Evolutionary conservation across 1,140 invertebrate genomes (phyloP), one percentile per base, ranked within the genome.

Genomic region (Pteromalus puparum): DNA sequence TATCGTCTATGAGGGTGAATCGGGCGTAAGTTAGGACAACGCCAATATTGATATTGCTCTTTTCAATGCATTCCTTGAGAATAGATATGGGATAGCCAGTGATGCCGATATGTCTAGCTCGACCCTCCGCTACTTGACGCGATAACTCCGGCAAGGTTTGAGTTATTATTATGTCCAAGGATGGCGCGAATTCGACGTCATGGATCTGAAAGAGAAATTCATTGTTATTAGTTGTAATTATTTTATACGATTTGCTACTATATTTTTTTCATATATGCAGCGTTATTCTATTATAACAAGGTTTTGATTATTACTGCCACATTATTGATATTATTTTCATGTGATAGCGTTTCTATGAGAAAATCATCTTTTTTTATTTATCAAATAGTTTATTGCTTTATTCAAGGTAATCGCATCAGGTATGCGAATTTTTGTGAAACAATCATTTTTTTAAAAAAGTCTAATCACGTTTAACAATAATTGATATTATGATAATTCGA

Each of bases 181-280:
- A 95, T n/a, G 95, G 94, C 2, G 97, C 96, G 92, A 98, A 99
- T 90, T 99, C 98, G 74, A 97, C 94, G 89, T 99, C 98, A 89
- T 99, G 98, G 46, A 98, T 94, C 97, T 99, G 91, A n/a, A 61
- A 86, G 24, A 24, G 18, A 70, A 68, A 76, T 81, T 76, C 28
- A 21, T 7, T 42, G 26, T 53, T 26, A 48, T 38, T 21, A 74
- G 30, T 42, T 15, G 30, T 0, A 74, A 42, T 42, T 73, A 30
- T 34, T 73, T 42, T n/a, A 21, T 61, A 61, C n/a, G n/a, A n/a
- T n/a, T n/a, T n/a, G n/a, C n/a, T n/a, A n/a, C 13, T 61, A 61
- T 61, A 53, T 15, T 53, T 53, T 53, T 53, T 18, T 53, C 48
- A n/a, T n/a, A n/a, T 18, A 53, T 53, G 13, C 4, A 53, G 48